Percentiles rank a stretch among this genome's conserved stretches.
Evolutionary conservation across 2,888 invertebrate genomes (phyloP).

Genomic region (Beris morrisii): DNA sequence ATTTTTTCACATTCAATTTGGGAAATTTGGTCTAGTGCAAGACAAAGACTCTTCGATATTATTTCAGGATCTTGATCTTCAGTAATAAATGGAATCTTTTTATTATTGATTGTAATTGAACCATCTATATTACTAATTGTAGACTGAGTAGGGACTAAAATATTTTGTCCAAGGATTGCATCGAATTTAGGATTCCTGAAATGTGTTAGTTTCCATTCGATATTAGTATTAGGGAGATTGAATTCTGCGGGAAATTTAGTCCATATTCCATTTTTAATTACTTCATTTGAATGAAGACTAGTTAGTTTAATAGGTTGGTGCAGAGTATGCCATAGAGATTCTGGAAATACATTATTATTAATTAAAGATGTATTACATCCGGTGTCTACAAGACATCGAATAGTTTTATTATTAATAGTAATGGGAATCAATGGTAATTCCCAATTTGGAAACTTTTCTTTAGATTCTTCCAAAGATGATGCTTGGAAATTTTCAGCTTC

Average conservation of each 20-base stretch:
- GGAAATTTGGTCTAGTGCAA: slow-evolving; percentile 1
- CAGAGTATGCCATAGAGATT: background rate
- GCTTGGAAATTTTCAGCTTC: slow-evolving; percentile 15
- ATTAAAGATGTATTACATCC: slow-evolving; percentile 20
- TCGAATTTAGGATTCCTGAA: slow-evolving; percentile 5
- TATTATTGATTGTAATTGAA: slow-evolving; percentile 4
- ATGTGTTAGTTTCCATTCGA: slow-evolving; percentile 3
- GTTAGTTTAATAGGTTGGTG: slow-evolving; percentile 1
- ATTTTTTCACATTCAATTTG: background rate
- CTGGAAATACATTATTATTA: background rate
- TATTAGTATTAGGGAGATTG: background rate
- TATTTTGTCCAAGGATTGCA: slow-evolving; percentile 18
- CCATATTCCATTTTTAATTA: slow-evolving; percentile 11
- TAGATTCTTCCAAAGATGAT: background rate
- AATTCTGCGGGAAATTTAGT: slow-evolving; percentile 11
- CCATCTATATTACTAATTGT: slow-evolving; percentile 7
- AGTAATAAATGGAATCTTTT: slow-evolving; percentile 9
- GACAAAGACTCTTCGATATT: slow-evolving; percentile 1
- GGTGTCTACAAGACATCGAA: slow-evolving; percentile 11
- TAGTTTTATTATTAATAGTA: slow-evolving; percentile 10
- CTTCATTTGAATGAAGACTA: slow-evolving; percentile 9
- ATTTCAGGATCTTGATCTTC: slow-evolving; percentile 13
- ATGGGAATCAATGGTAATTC: slow-evolving; percentile 13
- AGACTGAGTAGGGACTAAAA: slow-evolving; percentile 7
- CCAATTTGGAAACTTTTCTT: slow-evolving; percentile 6